Evolutionary conservation across 2,797 vertebrate genomes (phyloP).

Genomic region (Oreonectes daqikongensis): DNA sequence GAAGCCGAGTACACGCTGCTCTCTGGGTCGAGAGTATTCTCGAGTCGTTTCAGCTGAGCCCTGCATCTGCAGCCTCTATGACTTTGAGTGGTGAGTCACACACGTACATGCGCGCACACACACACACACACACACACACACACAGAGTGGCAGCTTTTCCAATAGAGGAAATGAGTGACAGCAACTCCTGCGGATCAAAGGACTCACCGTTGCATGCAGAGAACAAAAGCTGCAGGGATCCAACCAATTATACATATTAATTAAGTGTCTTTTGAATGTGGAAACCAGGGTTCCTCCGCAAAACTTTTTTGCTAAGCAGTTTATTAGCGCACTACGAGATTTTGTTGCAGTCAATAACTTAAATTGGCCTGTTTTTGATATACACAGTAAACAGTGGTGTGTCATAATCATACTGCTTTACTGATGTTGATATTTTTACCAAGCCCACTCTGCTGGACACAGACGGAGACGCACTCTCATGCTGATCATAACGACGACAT

Average conservation of each 20-base stretch:
- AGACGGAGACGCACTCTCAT: slow-evolving; percentile 9
- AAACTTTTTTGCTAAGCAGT: neutral
- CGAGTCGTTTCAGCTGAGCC: slow-evolving; percentile 88
- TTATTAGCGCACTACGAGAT: neutral
- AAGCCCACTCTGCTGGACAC: slow-evolving; percentile 14
- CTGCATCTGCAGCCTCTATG: slow-evolving; percentile 86
- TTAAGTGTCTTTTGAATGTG: slow-evolving; percentile 29
- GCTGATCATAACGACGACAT: slow-evolving; percentile 32
- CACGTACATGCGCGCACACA: neutral
- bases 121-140: neutral
- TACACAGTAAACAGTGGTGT: slow-evolving; percentile 4
- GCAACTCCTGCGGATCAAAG: slow-evolving; percentile 37
- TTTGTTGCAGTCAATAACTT: neutral
- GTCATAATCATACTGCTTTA: neutral
- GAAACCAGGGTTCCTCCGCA: neutral
- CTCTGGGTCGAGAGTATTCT: slow-evolving; percentile 85
- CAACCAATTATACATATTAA: slow-evolving; percentile 45
- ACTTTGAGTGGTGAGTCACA: slow-evolving; percentile 91
- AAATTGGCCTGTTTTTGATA: slow-evolving; percentile 12
- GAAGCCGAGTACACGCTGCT: slow-evolving; percentile 88
- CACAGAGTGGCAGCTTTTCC: slow-evolving; percentile 20
- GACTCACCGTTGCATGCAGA: slow-evolving; percentile 25
- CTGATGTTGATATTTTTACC: slow-evolving; percentile 33
- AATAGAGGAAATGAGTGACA: slow-evolving; percentile 31
- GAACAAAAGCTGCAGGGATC: slow-evolving; percentile 45